These are phyloP conservation scores for Arctia plantaginis DNA, from an alignment of 2,888 invertebrate species.

Conservation along the genomic window DNA sequence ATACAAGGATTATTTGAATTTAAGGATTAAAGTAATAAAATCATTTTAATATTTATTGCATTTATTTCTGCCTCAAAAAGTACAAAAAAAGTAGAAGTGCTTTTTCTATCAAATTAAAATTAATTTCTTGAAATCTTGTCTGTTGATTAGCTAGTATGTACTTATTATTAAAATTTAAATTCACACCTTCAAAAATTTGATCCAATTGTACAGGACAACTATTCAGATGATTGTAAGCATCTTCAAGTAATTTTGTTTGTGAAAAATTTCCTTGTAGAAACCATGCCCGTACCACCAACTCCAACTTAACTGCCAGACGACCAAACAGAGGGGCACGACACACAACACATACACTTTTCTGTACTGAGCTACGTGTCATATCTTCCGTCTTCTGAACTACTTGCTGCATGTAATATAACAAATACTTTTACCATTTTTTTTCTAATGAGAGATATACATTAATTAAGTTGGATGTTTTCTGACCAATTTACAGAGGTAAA, in stretches of 20 bases:
- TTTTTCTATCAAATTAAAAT: not conserved
- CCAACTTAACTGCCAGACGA: slow-evolving; percentile 97
- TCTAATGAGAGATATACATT: no score
- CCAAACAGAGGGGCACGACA: slow-evolving; percentile 97
- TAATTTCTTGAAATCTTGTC: no score
- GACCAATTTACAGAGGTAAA: not conserved
- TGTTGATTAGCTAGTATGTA: no score
- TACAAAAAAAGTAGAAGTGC: not conserved
- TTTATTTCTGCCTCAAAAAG: no score
- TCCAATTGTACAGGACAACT: slow-evolving; percentile 89
- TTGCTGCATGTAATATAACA: slow-evolving; percentile 87
- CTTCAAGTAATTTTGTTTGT: slow-evolving; percentile 94
- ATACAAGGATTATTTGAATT: not conserved
- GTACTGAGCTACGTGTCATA: slow-evolving; percentile 98
- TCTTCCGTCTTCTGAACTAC: slow-evolving; percentile 96
- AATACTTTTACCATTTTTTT: no score
- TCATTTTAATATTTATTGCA: no score
- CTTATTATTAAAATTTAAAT: not conserved
- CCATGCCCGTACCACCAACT: slow-evolving; percentile 98
- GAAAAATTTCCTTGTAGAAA: slow-evolving; percentile 98
- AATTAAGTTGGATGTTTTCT: not conserved
- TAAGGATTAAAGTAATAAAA: not conserved
- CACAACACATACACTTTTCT: slow-evolving; percentile 98
- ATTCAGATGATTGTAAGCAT: slow-evolving; percentile 97
- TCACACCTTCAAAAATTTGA: slow-evolving; percentile 81